Conservation (phyloP, 1,140 invertebrate species). For the Leguminivora glycinivorella region DNA sequence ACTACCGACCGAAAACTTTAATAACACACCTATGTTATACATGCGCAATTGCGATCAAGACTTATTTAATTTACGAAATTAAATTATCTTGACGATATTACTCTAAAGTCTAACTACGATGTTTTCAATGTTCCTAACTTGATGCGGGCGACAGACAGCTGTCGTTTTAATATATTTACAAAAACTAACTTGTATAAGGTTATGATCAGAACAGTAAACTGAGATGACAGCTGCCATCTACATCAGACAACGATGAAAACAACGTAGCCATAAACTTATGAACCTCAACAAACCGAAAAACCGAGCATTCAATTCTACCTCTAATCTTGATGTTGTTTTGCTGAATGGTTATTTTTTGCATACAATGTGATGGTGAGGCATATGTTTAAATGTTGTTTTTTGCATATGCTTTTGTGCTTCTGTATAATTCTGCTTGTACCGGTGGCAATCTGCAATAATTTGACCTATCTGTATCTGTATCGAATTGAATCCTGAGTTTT, state of each 20-base stretch:
- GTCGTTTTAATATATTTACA: not conserved
- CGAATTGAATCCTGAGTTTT: no score
- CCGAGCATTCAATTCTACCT: slow-evolving; percentile 5
- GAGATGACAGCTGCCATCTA: not conserved
- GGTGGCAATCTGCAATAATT: slow-evolving; percentile 40
- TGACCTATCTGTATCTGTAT: not conserved
- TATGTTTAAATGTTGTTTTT: slow-evolving; percentile 45
- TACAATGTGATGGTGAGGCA: slow-evolving; percentile 28
- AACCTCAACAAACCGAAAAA: no score
- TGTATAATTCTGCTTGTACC: slow-evolving; percentile 58
- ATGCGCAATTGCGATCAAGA: no score
- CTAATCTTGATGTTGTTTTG: slow-evolving; percentile 34
- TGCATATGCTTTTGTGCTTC: slow-evolving; percentile 66
- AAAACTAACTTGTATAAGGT: not conserved
- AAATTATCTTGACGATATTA: not conserved
- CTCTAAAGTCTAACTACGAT: not conserved
- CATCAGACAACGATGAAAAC: not conserved
- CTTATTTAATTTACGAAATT: not conserved
- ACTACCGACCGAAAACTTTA: no score
- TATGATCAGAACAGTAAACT: not conserved
- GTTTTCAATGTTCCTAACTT: not conserved
- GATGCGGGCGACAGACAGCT: not conserved
- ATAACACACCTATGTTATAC: no score
- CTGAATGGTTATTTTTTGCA: slow-evolving; percentile 32
- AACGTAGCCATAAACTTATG: not conserved